Base-by-base conservation (phyloP, 2,888 invertebrate species). In the Eupeodes luniger region DNA sequence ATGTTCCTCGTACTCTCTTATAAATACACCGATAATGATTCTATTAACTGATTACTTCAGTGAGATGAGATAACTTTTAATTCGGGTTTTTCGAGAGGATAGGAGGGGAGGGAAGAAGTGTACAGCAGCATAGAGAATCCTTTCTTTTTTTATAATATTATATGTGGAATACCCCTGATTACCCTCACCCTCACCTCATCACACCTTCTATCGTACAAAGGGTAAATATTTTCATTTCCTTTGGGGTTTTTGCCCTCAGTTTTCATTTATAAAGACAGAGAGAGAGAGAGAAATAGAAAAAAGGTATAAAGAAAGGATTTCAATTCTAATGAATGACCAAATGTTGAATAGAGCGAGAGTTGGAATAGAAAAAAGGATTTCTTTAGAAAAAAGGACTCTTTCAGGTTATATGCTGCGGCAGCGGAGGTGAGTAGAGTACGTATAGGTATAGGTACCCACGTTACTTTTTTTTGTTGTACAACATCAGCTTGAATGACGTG, bases 1-100 rank as follows among this genome's bases (percentile, higher is more conserved):
- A 88, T 88, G 69, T 84, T 57, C 85, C 51, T 59, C 40, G 14
- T 70, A 47, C 47, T 10, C 10, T 11, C 12, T 19, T 62, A 40
- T 40, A 5, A 27, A 9, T 40, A 40, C 40, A 64, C 85, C 85
- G 81, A 88, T 85, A 88, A 85, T 85, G 88, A 88, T 88, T 88
- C 88, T 88, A 88, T 88, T 88, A 88, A 88, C 88, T 88, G 88
- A 88, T 88, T 78, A 88, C 87, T 84, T 76, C 77, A 81, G 81
- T 77, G 77, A 74, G 81, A 81, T 75, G 86, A 79, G 83, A 78
- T 76, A 82, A 83, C 79, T 83, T 86, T 86, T 86, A 75, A 86
- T 82, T 78, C 59, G 36, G 51, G 51, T 27, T 19, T 19, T 47
- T 44, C 0, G 40, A 40, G 40, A 40, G 14, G 57, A 47, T 55